Percentiles rank a stretch among this genome's conserved stretches.
These are phyloP conservation scores for Nomada ferruginata DNA, from an alignment of 2,888 invertebrate genomes.

Conservation along the genomic window DNA sequence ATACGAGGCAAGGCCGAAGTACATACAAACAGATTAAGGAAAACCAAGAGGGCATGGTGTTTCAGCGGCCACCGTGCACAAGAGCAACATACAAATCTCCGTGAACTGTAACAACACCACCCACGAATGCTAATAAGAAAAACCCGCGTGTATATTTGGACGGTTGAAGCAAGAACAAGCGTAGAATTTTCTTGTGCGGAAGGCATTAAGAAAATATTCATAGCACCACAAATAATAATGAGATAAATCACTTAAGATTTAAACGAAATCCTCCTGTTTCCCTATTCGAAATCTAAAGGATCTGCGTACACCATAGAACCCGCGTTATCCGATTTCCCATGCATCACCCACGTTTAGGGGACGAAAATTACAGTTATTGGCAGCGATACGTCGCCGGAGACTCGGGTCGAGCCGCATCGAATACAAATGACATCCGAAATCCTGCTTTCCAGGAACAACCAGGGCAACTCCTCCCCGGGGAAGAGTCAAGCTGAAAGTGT, in stretches of 20 bases:
- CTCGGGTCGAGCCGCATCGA: slow-evolving; percentile 5
- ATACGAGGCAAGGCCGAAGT: background rate
- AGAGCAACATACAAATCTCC: background rate
- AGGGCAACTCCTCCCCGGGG: slow-evolving; percentile 45
- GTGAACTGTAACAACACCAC: background rate
- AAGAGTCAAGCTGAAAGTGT: slow-evolving; percentile 24
- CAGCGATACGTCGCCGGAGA: slow-evolving; percentile 6
- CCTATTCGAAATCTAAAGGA: background rate
- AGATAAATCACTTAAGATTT: background rate
- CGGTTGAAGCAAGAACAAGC: background rate
- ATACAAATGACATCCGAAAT: slow-evolving; percentile 60
- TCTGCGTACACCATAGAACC: background rate
- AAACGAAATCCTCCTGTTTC: background rate
- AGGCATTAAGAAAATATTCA: too few relatives aligned
- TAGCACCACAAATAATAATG: background rate
- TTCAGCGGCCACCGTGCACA: slow-evolving; percentile 6
- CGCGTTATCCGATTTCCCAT: background rate
- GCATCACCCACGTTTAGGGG: background rate
- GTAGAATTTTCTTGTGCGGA: background rate
- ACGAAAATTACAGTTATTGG: slow-evolving; percentile 22
- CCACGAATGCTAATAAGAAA: background rate
- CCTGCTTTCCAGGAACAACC: slow-evolving; percentile 14
- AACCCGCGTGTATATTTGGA: background rate
- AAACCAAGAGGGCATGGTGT: slow-evolving; percentile 3
- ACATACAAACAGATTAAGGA: slow-evolving; percentile 15